Conservation (phyloP, 2,113 vertebrate genomes). For the Cisticola juncidis region DNA sequence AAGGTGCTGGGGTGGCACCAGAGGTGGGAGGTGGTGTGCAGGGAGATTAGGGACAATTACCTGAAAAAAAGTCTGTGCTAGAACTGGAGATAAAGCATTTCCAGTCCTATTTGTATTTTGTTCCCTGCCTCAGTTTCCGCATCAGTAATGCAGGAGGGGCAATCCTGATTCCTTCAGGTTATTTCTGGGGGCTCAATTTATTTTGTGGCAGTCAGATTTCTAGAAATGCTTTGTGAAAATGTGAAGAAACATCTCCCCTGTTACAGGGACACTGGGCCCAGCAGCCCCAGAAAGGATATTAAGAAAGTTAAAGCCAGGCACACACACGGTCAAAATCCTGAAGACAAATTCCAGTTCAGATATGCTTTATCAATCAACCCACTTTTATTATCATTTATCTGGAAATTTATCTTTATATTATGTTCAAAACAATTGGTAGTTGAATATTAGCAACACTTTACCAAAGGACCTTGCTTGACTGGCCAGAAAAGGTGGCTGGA, state of each 20-base stretch:
- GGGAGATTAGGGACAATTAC: background rate
- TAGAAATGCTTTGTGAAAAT: background rate
- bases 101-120: background rate
- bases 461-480: background rate
- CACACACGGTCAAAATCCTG: fast-evolving
- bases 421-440: background rate
- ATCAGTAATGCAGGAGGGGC: fast-evolving
- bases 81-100: background rate
- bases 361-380: background rate
- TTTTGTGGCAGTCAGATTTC: background rate
- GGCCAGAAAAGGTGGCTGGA: background rate
- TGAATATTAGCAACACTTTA: background rate
- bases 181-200: background rate
- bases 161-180: background rate
- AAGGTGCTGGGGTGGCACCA: background rate
- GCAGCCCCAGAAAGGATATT: background rate
- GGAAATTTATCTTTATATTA: background rate
- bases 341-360: background rate
- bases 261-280: background rate
- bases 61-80: background rate
- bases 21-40: background rate
- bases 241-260: background rate
- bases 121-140: background rate
- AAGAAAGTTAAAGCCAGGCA: background rate
- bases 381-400: background rate